These are phyloP conservation scores for Autographa gamma DNA, from an alignment of 2,888 invertebrate genomes.

Conservation along the genomic window DNA sequence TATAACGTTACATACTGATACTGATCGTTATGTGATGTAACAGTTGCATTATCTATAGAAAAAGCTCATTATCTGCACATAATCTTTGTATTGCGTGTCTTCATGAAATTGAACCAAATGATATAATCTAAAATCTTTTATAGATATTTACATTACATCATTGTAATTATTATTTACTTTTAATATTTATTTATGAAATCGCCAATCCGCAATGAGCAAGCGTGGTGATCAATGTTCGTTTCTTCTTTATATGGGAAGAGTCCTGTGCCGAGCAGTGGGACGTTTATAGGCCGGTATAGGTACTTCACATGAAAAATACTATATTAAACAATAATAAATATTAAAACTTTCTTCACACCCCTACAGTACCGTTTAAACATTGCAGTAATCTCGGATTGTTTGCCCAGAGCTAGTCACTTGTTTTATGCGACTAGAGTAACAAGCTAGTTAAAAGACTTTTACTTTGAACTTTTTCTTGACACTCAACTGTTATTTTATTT, in stretches of 20 bases:
- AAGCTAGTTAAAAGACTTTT: constrained; percentile 46
- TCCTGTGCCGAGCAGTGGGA: too few relatives aligned
- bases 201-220: too few relatives aligned
- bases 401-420: constrained; percentile 71
- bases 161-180: neutral
- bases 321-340: too few relatives aligned
- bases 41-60: constrained; percentile 48
- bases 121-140: neutral
- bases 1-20: neutral
- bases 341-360: constrained; percentile 52
- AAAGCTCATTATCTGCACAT: constrained; percentile 39
- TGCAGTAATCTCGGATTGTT: constrained; percentile 68
- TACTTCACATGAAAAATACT: too few relatives aligned
- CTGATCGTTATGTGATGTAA: neutral
- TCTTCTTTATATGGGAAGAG: too few relatives aligned
- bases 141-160: neutral
- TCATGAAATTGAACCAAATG: constrained; percentile 27
- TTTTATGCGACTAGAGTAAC: constrained; percentile 62
- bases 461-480: constrained; percentile 42
- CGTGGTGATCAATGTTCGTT: too few relatives aligned
- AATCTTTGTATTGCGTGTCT: constrained; percentile 56
- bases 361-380: constrained; percentile 63
- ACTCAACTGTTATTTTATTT: neutral
- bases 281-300: too few relatives aligned
- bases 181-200: too few relatives aligned